Base-by-base conservation (phyloP, 2,888 invertebrate species). In the Crocallis elinguaria region DNA sequence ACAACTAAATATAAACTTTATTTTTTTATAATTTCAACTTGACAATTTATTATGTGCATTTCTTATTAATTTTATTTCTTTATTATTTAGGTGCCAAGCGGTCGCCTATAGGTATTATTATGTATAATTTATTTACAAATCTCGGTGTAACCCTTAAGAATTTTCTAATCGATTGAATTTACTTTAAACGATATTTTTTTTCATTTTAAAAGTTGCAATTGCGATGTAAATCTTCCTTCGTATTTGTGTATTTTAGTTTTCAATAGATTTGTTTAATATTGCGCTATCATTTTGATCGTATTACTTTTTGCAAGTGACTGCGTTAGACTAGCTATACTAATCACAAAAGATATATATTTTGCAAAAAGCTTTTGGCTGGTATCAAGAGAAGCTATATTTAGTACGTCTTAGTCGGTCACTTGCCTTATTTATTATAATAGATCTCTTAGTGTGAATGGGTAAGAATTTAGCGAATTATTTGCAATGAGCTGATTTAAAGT, bases 401-500 rank as follows among this genome's bases (percentile, higher is more conserved):
- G 6, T 8, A 12, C 13, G 21, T 33, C 13, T 32, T 37, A 5
- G 3, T n/a, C 27, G 16, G 33, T 39, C 33, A 49, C 38, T 46
- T 37, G 46, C 12, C 25, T 17, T 17, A 36, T 35, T 39, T 48
- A 35, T 19, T 49, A n/a, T 19, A 11, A 43, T 43, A 54, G 53
- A 54, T 54, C 53, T 54, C 53, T 19, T 38, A 38, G 38, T 49
- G 48, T 54, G 53, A 49, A 48, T 33, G 53, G 29, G 14, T 32
- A 43, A 39, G 48, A 17, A 36, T 9, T 38, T 42, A 49, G 50
- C 69, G 71, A 69, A 80, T 82, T 71, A 76, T 84, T 85, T 82
- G 85, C 86, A 76, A 64, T 66, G 77, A 73, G 81, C 84, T 80
- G 82, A 84, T 84, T 77, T 76, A 84, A 67, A 85, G 82, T 82